Conservation (phyloP, 2,113 vertebrate genomes). For the Antechinus flavipes region DNA sequence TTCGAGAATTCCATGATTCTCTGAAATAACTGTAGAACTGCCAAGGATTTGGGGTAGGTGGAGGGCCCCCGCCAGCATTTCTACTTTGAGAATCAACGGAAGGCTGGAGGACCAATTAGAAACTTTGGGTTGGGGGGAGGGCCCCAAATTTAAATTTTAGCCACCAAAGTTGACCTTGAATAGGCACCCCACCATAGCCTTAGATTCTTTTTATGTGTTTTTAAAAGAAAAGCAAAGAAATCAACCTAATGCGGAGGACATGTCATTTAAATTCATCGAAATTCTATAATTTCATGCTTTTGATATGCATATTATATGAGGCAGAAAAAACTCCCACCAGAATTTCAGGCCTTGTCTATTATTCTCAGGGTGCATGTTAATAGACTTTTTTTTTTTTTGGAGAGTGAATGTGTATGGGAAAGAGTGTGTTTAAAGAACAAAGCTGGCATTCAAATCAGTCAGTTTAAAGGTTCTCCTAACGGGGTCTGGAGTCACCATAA, state of each 20-base stretch:
- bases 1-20: neutral
- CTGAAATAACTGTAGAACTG: neutral
- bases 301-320: constrained; percentile 33
- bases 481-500: neutral
- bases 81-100: constrained; percentile 11
- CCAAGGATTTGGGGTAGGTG: neutral
- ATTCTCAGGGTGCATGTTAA: constrained; percentile 6
- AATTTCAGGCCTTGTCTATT: constrained; percentile 34
- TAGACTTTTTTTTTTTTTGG: constrained; percentile 3
- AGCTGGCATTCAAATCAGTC: constrained; percentile 6
- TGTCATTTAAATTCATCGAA: constrained; percentile 73
- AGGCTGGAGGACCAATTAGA: constrained; percentile 8
- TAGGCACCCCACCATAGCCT: constrained; percentile 11
- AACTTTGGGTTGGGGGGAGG: neutral
- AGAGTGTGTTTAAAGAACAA: constrained; percentile 63
- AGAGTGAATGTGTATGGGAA: neutral
- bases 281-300: constrained; percentile 59
- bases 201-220: neutral
- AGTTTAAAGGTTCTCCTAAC: neutral
- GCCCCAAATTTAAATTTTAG: neutral
- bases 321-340: constrained; percentile 26
- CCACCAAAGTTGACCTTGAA: neutral
- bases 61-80: neutral
- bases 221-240: constrained; percentile 39
- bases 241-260: constrained; percentile 27